Evolutionary conservation across 2,888 invertebrate species (phyloP).

Genomic region (Drosophila melanocephala): DNA sequence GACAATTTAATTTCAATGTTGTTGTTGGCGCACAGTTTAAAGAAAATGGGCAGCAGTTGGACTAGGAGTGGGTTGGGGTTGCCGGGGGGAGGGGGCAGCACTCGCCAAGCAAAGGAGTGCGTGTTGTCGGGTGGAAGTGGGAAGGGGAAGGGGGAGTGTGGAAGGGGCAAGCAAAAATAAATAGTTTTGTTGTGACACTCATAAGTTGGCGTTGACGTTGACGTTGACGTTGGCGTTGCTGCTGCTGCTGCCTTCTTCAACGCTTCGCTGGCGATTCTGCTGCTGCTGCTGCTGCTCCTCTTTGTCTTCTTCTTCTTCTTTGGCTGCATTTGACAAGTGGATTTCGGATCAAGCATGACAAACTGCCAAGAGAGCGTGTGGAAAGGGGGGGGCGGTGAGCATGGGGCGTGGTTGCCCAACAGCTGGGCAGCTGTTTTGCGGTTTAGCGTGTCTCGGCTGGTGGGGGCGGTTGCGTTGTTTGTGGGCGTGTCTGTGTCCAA

Average conservation of each 20-base stretch:
- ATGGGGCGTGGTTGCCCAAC: conserved; percentile 37
- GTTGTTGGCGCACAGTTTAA: conserved; percentile 41
- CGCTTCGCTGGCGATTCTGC: conserved; percentile 47
- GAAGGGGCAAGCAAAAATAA: conserved; percentile 47
- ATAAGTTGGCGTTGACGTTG: conserved; percentile 60
- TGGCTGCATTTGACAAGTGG: conserved; percentile 59
- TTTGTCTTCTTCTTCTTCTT: neutral
- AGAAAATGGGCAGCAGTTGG: conserved; percentile 41
- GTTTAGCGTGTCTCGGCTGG: conserved; percentile 23
- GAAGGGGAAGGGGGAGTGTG: neutral
- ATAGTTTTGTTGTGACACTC: conserved; percentile 79
- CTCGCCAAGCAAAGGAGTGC: neutral
- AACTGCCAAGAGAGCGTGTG: conserved; percentile 8
- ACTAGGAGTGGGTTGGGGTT: neutral
- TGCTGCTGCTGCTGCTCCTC: neutral
- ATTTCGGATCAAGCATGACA: conserved; percentile 44
- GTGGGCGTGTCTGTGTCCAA: conserved; percentile 40
- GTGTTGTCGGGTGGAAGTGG: neutral
- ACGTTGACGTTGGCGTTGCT: neutral
- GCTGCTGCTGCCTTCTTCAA: conserved; percentile 38
- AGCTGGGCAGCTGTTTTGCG: conserved; percentile 52
- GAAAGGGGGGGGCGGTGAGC: neutral
- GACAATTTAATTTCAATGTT: conserved; percentile 81
- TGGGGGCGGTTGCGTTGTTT: neutral
- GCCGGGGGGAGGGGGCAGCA: neutral